phyloP scores from a whole-genome alignment of 2,113 vertebrate species.

The Ellobius talpinus region DNA sequence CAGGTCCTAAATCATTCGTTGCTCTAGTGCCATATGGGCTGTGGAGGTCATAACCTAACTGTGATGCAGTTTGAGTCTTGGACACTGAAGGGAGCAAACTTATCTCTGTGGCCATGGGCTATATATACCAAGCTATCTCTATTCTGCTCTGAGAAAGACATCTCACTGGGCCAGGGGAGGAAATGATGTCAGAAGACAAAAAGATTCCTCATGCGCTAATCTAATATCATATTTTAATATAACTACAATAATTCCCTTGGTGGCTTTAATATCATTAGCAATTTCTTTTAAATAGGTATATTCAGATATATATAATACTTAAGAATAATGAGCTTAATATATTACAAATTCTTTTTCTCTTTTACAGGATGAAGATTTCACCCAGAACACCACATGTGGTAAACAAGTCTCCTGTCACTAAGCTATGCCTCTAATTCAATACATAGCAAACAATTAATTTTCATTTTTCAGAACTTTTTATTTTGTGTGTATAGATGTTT shows the following conservation, averaged over 20 bases:
- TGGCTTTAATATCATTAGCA: not conserved
- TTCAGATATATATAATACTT: not conserved
- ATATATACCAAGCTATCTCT: not conserved
- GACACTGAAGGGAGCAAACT: not conserved
- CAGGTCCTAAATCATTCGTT: not conserved
- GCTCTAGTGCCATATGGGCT: not conserved
- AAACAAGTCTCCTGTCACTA: not conserved
- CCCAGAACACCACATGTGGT: not conserved
- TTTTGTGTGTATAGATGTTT: not conserved
- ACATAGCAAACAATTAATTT: not conserved
- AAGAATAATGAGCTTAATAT: not conserved
- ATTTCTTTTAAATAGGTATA: slow-evolving; percentile 29
- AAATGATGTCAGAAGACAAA: slow-evolving; percentile 27
- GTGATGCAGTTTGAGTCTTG: not conserved
- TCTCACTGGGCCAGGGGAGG: not conserved
- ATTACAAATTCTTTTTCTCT: not conserved
- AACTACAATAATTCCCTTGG: not conserved
- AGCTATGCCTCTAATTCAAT: not conserved
- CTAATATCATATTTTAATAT: not conserved
- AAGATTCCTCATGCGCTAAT: not conserved
- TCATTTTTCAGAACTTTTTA: not conserved
- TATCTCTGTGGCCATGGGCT: not conserved
- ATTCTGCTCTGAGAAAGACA: slow-evolving; percentile 18
- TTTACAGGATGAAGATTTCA: not conserved
- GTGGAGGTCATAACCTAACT: not conserved